phyloP scores from a whole-genome alignment of 2,888 invertebrate genomes.

The Petrolisthes manimaculis region DNA sequence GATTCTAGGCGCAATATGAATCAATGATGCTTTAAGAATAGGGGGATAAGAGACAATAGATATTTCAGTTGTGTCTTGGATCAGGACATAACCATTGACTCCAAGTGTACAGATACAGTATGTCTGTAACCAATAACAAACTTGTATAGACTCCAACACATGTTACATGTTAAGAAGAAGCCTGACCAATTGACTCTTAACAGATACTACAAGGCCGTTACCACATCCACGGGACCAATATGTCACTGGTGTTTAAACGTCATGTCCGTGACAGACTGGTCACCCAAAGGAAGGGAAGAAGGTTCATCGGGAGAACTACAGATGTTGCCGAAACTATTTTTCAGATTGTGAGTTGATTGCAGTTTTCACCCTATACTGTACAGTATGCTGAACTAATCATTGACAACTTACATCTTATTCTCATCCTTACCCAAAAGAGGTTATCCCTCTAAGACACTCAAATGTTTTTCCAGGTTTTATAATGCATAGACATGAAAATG shows the following conservation, averaged over 20 bases:
- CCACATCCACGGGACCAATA: constrained; percentile 40
- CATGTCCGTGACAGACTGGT: constrained; percentile 30
- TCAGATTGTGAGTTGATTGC: constrained; percentile 52
- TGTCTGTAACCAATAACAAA: background rate
- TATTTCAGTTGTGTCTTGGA: background rate
- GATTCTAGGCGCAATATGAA: no score
- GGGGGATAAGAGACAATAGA: background rate
- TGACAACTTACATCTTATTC: no score
- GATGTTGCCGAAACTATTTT: constrained; percentile 60
- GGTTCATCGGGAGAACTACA: constrained; percentile 53
- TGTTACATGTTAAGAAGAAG: background rate
- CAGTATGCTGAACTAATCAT: background rate
- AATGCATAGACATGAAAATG: background rate
- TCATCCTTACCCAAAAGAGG: no score
- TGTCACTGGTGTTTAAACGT: constrained; percentile 46
- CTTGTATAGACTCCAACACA: background rate
- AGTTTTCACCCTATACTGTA: background rate
- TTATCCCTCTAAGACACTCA: no score
- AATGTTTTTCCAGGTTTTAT: background rate
- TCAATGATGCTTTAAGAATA: no score
- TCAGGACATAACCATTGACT: background rate
- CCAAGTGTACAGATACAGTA: background rate
- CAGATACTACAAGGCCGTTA: constrained; percentile 49
- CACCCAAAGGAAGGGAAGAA: constrained; percentile 49
- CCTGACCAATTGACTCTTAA: background rate